Conservation (phyloP, 2,113 vertebrate species). For the Nesoenas mayeri region DNA sequence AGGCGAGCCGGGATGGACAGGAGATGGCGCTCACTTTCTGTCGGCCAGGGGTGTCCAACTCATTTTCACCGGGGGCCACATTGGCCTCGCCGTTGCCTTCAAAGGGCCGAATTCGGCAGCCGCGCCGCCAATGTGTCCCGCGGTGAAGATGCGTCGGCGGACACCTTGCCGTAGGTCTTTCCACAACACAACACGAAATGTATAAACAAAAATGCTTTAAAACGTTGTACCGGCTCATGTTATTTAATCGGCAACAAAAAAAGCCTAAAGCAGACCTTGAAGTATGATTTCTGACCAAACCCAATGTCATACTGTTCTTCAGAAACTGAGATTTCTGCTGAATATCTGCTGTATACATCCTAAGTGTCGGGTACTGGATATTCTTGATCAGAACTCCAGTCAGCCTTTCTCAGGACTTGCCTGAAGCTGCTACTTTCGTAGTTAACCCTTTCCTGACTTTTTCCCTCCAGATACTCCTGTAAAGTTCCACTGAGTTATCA, state of each 20-base stretch:
- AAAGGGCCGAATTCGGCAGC: too few relatives aligned
- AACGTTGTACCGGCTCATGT: background rate
- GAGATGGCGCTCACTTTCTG: conserved; percentile 23
- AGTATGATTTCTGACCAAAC: background rate
- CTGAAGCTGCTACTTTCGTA: background rate
- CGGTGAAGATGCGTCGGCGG: too few relatives aligned
- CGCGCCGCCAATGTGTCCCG: too few relatives aligned
- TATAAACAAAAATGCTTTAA: background rate
- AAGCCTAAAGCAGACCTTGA: background rate
- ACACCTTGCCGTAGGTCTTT: background rate
- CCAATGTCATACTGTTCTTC: background rate
- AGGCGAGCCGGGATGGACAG: background rate
- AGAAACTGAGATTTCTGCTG: background rate
- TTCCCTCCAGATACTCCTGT: background rate
- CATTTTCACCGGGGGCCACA: too few relatives aligned
- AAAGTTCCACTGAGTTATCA: background rate
- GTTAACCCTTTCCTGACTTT: background rate
- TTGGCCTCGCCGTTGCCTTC: too few relatives aligned
- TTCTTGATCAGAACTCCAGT: background rate
- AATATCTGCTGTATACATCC: background rate
- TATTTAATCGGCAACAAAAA: background rate
- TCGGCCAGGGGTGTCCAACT: too few relatives aligned
- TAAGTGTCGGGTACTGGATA: background rate
- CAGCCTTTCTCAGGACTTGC: background rate
- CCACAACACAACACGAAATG: background rate